Conservation (phyloP, 2,113 vertebrate species). For the Nothocercus julius region DNA sequence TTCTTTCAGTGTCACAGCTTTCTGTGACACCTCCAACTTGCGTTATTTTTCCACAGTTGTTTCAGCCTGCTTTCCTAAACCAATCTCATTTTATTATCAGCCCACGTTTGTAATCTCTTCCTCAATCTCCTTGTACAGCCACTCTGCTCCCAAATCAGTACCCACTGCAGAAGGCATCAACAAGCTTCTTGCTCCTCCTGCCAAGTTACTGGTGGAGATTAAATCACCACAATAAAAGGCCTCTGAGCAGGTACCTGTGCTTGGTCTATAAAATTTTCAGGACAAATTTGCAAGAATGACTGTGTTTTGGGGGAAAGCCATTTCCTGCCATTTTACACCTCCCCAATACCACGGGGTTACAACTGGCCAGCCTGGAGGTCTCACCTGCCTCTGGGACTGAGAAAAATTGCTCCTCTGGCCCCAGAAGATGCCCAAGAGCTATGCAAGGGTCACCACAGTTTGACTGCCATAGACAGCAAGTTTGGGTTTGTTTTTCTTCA, state of each 20-base stretch:
- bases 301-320: background rate
- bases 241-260: background rate
- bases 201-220: conserved; percentile 8
- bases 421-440: background rate
- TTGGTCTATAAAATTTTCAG: conserved; percentile 20
- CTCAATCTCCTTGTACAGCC: background rate
- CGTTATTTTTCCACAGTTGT: background rate
- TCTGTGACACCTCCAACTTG: background rate
- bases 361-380: background rate
- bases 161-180: background rate
- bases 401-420: background rate
- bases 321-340: background rate
- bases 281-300: conserved; percentile 10
- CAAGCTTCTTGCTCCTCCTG: background rate
- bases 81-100: background rate
- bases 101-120: background rate
- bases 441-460: background rate
- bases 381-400: background rate
- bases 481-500: background rate
- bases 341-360: background rate
- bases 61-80: background rate
- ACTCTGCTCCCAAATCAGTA: background rate
- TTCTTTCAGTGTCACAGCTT: background rate
- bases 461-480: background rate
- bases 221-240: conserved; percentile 2